phyloP scores from a whole-genome alignment of 2,797 vertebrate genomes.

The Graptemys geographica region DNA sequence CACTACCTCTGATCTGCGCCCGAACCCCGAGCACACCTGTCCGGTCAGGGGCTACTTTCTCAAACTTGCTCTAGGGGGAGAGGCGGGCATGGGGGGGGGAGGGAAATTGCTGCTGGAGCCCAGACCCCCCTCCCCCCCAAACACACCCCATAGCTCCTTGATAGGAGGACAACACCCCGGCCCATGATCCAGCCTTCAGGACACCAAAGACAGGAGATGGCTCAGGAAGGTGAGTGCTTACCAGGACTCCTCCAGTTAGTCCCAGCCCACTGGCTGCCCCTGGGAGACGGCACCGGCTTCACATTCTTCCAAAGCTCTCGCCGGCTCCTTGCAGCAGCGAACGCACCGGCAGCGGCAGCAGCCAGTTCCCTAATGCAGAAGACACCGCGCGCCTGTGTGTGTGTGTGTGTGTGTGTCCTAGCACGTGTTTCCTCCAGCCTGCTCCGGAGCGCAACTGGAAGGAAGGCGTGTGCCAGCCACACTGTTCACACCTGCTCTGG shows the following conservation, averaged over 20 bases:
- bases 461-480: neutral
- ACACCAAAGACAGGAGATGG: neutral
- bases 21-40: neutral
- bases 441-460: neutral
- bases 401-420: neutral
- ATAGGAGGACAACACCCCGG: accelerated
- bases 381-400: neutral
- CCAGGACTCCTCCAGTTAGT: neutral
- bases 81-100: neutral
- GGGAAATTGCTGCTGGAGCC: neutral
- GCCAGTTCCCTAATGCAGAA: neutral
- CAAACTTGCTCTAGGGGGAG: neutral
- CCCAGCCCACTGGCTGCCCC: neutral
- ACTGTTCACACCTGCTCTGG: neutral
- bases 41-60: neutral
- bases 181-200: neutral
- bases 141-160: neutral
- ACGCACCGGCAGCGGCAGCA: conserved; percentile 15
- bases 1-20: neutral
- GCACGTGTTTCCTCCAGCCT: neutral
- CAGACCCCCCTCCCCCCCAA: neutral
- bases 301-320: neutral
- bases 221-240: neutral
- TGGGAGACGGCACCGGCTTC: neutral
- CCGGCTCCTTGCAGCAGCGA: neutral